Evolutionary conservation across 2,797 vertebrate genomes (phyloP).

Genomic region (Xiphorhynchus erythropygius): DNA sequence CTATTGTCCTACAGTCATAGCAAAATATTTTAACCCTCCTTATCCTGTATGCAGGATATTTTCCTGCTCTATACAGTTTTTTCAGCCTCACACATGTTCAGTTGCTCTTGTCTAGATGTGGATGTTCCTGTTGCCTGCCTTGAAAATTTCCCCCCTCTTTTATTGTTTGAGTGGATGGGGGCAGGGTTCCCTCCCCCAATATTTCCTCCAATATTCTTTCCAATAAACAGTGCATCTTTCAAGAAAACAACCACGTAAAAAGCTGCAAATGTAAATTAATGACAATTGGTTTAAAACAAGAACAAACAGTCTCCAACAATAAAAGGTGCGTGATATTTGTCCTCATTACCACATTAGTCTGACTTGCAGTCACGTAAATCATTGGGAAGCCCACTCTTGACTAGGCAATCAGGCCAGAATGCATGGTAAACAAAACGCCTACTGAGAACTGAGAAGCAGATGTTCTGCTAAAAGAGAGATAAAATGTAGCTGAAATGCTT

Average conservation of each 20-base stretch:
- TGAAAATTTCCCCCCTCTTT: fast-evolving
- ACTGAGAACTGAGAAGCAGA: neutral
- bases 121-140: neutral
- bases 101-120: neutral
- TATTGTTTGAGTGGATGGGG: neutral
- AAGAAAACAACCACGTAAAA: neutral
- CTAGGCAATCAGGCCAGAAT: neutral
- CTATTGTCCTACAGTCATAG: neutral
- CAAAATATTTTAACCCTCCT: neutral
- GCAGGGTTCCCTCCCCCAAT: fast-evolving
- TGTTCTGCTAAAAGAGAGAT: neutral
- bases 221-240: neutral
- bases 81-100: neutral
- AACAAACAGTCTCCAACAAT: neutral
- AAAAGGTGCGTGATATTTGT: neutral
- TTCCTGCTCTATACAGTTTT: neutral
- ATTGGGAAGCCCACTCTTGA: neutral
- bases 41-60: neutral
- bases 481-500: neutral
- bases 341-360: neutral
- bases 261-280: neutral
- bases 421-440: neutral
- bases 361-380: neutral
- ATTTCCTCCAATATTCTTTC: neutral
- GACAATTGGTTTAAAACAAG: neutral